Evolutionary conservation across 92 coral and sea anemone genomes (phyloP).

Genomic region (Actinostola sp.): DNA sequence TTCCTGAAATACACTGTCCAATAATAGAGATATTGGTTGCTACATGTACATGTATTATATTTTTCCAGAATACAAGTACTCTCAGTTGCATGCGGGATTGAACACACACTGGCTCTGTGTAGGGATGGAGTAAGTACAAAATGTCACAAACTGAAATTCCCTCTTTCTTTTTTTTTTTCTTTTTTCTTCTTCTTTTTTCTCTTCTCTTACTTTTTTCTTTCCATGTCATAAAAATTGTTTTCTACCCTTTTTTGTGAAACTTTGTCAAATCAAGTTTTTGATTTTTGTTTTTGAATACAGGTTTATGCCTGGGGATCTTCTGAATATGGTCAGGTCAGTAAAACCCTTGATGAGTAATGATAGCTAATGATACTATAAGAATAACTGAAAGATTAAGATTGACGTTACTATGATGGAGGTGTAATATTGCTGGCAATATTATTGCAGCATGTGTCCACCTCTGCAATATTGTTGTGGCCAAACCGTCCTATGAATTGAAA

Average conservation of each 20-base stretch:
- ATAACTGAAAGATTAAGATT: too few relatives aligned
- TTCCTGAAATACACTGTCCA: not conserved
- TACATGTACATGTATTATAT: not conserved
- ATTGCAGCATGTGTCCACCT: too few relatives aligned
- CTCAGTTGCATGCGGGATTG: slow-evolving; percentile 96
- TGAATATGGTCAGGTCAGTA: slow-evolving; percentile 94
- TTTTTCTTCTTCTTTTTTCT: not conserved
- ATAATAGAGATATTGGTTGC: not conserved
- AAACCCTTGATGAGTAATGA: too few relatives aligned
- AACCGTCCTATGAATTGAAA: too few relatives aligned
- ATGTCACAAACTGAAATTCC: not conserved
- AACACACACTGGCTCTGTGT: slow-evolving; percentile 90
- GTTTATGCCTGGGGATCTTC: slow-evolving; percentile 98
- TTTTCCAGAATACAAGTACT: slow-evolving; percentile 86
- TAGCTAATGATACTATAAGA: too few relatives aligned
- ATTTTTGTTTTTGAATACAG: slow-evolving; percentile 31
- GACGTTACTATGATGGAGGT: too few relatives aligned
- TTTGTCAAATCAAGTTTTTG: not conserved
- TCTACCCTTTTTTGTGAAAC: not conserved
- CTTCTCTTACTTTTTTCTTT: not conserved
- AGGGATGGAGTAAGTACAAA: slow-evolving; percentile 82
- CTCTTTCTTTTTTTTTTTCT: not conserved
- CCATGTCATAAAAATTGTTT: not conserved
- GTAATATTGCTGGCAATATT: too few relatives aligned
- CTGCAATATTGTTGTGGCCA: too few relatives aligned